phyloP scores from a whole-genome alignment of 2,113 vertebrate genomes.

The Peromyscus polionotus region DNA sequence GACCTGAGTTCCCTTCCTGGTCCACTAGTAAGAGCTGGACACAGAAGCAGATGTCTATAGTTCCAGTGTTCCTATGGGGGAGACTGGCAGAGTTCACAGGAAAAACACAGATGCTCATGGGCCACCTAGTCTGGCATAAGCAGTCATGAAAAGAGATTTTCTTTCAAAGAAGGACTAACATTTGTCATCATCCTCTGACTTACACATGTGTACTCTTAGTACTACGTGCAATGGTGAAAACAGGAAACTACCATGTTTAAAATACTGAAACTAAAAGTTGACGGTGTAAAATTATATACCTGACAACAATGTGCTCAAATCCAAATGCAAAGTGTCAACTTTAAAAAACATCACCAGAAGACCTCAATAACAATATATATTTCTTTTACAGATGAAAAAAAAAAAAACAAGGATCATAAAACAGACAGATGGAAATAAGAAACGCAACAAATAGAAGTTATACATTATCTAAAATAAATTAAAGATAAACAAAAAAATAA shows the following conservation, averaged over 20 bases:
- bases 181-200: no score
- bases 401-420: background rate
- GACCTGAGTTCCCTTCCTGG: background rate
- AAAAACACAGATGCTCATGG: background rate
- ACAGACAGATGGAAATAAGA: background rate
- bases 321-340: background rate
- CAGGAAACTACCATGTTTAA: background rate
- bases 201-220: background rate
- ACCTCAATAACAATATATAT: background rate
- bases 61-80: background rate
- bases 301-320: background rate
- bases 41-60: background rate
- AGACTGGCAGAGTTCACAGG: background rate
- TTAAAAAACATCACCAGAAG: background rate
- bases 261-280: background rate
- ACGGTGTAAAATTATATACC: background rate
- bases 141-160: background rate
- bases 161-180: background rate
- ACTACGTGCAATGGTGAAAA: background rate
- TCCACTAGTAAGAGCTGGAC: fast-evolving
- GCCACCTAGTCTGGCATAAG: background rate
- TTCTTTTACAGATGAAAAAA: background rate
- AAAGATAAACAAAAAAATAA: background rate
- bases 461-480: background rate
- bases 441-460: background rate